Conservation (phyloP, 2,797 vertebrate species). For the Notolepis coatsorum region DNA sequence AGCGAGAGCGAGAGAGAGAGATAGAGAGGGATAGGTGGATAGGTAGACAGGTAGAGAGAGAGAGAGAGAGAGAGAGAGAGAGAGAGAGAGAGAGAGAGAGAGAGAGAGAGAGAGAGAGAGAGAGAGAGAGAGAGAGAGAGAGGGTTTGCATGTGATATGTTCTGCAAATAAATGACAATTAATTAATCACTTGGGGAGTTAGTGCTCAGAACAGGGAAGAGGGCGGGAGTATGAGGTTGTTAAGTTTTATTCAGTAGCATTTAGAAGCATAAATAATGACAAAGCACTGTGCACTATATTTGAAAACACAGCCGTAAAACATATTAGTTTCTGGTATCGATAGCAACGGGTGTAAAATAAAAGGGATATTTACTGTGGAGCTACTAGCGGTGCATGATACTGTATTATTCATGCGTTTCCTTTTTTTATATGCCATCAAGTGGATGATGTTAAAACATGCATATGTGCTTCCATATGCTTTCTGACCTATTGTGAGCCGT, state of each 20-base stretch:
- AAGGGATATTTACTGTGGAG: no score
- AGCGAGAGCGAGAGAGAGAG: conserved; percentile 1
- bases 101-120: no score
- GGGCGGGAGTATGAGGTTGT: conserved; percentile 57
- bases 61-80: conserved; percentile 48
- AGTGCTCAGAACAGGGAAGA: conserved; percentile 51
- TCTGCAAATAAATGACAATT: conserved; percentile 74
- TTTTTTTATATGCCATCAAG: no score
- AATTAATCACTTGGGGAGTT: conserved; percentile 78
- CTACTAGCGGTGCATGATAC: no score
- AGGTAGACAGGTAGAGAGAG: background rate
- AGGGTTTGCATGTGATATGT: conserved; percentile 57
- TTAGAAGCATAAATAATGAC: conserved; percentile 74
- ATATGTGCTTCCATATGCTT: no score
- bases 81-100: no score
- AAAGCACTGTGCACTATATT: conserved; percentile 23
- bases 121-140: conserved; percentile 19
- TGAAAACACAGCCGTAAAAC: no score
- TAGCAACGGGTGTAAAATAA: no score
- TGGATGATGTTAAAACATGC: no score
- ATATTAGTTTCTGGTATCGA: background rate
- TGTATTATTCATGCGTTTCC: no score
- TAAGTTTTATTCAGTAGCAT: conserved; percentile 62
- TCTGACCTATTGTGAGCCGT: no score
- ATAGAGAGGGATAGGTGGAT: background rate